A percentile compares a stretch with the other conserved stretches of the same genome.
These are phyloP conservation scores for Sebastes paucispinis DNA, from an alignment of 2,797 vertebrate species.

Conservation along the genomic window DNA sequence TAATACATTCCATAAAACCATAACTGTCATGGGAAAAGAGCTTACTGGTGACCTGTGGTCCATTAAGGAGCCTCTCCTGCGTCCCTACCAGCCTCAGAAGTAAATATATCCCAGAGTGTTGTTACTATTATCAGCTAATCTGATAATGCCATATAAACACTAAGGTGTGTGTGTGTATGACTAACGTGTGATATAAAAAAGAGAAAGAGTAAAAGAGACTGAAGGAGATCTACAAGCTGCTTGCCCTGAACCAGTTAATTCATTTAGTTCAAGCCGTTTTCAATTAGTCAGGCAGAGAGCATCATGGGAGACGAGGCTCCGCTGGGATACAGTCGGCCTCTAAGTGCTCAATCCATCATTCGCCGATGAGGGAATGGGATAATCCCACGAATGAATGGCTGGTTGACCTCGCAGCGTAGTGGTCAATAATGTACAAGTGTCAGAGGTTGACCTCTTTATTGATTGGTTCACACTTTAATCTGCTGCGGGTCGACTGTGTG, in stretches of 20 bases:
- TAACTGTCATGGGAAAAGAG: not conserved
- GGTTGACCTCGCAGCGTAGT: conserved; percentile 7
- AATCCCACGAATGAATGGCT: conserved; percentile 30
- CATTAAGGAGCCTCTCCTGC: not conserved
- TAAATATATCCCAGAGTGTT: not conserved
- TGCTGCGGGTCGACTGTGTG: not conserved
- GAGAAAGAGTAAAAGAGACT: not conserved
- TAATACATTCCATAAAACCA: not conserved
- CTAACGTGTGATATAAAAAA: not conserved
- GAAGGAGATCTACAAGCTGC: not conserved
- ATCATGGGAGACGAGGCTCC: conserved; percentile 3
- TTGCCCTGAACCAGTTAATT: not conserved
- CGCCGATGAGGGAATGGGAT: conserved; percentile 10
- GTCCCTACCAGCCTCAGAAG: not conserved
- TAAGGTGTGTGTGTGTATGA: not conserved
- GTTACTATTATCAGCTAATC: conserved; percentile 27
- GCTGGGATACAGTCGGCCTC: not conserved
- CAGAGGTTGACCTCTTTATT: conserved; percentile 12
- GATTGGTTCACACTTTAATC: not conserved
- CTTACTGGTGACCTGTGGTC: not conserved
- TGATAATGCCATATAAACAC: conserved; percentile 24
- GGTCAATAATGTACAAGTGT: conserved; percentile 27
- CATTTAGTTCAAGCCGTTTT: not conserved
- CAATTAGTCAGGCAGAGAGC: conserved; percentile 24
- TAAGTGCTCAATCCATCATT: conserved; percentile 36